Conservation (phyloP, 53 echinoderm and acorn worm species). For the Echinometra lucunter region DNA sequence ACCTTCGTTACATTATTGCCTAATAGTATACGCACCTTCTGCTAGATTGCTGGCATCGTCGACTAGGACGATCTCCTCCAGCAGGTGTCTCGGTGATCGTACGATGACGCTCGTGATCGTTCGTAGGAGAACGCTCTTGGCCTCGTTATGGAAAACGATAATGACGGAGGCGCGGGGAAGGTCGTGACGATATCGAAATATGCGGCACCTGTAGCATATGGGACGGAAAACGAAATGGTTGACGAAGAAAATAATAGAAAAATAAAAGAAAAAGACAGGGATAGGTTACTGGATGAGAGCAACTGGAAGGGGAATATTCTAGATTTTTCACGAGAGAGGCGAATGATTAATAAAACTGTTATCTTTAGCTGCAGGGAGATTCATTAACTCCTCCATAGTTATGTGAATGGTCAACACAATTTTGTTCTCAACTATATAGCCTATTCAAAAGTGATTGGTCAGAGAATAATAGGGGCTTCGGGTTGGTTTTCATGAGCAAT, state of each 20-base stretch:
- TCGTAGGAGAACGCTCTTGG: conserved; percentile 84
- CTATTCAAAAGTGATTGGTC: too few relatives aligned
- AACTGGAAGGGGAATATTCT: background rate
- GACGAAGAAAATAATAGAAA: background rate
- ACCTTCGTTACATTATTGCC: too few relatives aligned
- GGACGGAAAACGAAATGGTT: background rate
- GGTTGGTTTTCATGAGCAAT: too few relatives aligned
- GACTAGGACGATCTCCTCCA: conserved; percentile 87
- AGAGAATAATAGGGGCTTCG: too few relatives aligned
- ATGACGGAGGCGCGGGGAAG: conserved; percentile 86
- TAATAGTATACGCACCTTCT: too few relatives aligned
- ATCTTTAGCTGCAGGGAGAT: too few relatives aligned
- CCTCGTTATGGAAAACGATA: conserved; percentile 96
- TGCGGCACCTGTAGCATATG: conserved; percentile 74
- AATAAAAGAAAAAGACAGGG: background rate
- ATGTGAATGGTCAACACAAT: too few relatives aligned
- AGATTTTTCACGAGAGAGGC: too few relatives aligned
- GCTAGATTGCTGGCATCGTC: conserved; percentile 85
- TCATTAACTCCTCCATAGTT: too few relatives aligned
- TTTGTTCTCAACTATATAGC: too few relatives aligned
- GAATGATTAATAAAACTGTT: too few relatives aligned
- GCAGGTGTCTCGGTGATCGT: conserved; percentile 78
- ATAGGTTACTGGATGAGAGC: background rate
- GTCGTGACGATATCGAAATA: conserved; percentile 66
- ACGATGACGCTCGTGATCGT: conserved; percentile 83